Base-by-base conservation (phyloP, 2,888 invertebrate species). In the Trisateles emortualis region DNA sequence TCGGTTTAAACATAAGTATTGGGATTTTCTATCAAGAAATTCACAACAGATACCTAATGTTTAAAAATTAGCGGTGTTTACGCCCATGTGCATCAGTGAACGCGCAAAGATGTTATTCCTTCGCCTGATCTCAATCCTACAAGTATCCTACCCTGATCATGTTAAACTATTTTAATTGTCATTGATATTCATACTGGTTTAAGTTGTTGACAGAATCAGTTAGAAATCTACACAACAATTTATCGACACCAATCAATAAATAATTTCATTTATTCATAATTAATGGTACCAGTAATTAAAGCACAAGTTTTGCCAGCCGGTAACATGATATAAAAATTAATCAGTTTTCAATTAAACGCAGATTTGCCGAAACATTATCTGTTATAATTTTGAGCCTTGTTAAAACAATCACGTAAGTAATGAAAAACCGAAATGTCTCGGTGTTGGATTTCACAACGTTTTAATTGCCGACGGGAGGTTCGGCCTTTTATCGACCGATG, bases 391-490 rank as follows among this genome's bases (percentile, higher is more conserved):
- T 52, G 30, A 35, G 36, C 52, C 58, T 65, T 55, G 56, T 68
- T 66, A 62, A 65, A 69, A 74, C 68, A 78, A 74, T 68, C 68
- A 51, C 38, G 35, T 51, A 54, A 59, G 66, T 59, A 50, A 52
- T 59, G 64, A 56, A 44, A 57, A 52, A 48, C 43, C 49, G 46
- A 63, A 68, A 66, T 56, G 66, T 68, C 64, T 60, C 49, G 58
- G 64, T 71, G 75, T 78, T 73, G 70, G 65, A 75, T 82, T 83
- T 81, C 78, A 74, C 78, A 82, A 82, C 74, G 65, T 74, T 76
- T 79, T 83, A 83, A 84, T 83, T 84, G 75, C 77, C 33, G 59
- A 48, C 48, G 26, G 38, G 49, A 36, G 47, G 22, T 58, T 65
- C 35, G 26, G 47, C 50, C 60, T 64, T 74, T 79, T 75, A 67